A percentile compares a stretch with the other conserved stretches of the same genome.
phyloP scores from a whole-genome alignment of 2,113 vertebrate species.

The Pygoscelis antarcticus region DNA sequence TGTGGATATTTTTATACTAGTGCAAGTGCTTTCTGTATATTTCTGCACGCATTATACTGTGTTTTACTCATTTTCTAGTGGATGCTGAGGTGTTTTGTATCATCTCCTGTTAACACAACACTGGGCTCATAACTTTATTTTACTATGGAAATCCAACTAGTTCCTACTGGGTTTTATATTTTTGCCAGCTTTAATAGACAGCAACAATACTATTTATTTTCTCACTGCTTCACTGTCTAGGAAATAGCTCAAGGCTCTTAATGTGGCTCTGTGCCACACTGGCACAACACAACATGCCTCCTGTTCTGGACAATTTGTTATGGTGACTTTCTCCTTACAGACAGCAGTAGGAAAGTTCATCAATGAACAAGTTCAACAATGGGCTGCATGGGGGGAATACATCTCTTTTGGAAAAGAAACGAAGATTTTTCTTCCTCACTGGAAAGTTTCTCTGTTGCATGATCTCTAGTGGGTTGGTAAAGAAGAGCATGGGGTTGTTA shows the following conservation, averaged over 20 bases:
- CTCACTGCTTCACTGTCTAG: background rate
- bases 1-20: slow-evolving; percentile 82
- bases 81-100: slow-evolving; percentile 66
- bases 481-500: slow-evolving; percentile 49
- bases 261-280: background rate
- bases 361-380: background rate
- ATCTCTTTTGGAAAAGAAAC: slow-evolving; percentile 1
- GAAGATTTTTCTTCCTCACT: background rate
- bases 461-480: slow-evolving; percentile 47
- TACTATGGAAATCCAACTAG: slow-evolving; percentile 26
- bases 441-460: slow-evolving; percentile 63
- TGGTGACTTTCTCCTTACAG: background rate
- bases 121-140: slow-evolving; percentile 61
- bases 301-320: background rate
- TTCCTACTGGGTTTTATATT: slow-evolving; percentile 18
- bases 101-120: slow-evolving; percentile 33
- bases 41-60: slow-evolving; percentile 56
- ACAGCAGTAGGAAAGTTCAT: background rate
- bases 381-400: background rate
- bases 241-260: background rate
- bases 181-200: slow-evolving; percentile 1
- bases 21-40: slow-evolving; percentile 68
- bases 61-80: slow-evolving; percentile 66
- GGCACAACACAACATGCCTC: background rate
- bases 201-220: background rate